Conservation (phyloP, 2,797 vertebrate genomes). For the Oryzias dopingdopingensis region DNA sequence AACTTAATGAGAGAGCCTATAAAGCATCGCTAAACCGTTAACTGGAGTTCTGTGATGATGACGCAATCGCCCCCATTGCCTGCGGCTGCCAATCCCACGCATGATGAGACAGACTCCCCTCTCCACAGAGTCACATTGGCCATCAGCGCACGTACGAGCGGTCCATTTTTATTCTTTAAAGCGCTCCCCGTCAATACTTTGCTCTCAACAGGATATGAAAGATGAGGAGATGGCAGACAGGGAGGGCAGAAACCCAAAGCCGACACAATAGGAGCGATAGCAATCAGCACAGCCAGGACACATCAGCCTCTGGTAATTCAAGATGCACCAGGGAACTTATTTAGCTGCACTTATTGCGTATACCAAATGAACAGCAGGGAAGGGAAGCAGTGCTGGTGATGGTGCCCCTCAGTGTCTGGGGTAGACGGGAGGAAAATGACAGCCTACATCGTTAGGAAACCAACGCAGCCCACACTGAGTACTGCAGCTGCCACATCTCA, state of each 20-base stretch:
- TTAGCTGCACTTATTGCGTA: conserved; percentile 28
- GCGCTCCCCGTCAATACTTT: conserved; percentile 17
- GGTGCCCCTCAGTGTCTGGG: conserved; percentile 1
- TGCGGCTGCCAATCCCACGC: conserved; percentile 1
- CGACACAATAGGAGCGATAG: conserved; percentile 57
- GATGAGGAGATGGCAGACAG: conserved; percentile 64
- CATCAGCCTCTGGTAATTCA: conserved; percentile 24
- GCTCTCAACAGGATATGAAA: conserved; percentile 74
- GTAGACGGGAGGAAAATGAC: conserved; percentile 4
- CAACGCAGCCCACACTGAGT: neutral
- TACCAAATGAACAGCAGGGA: conserved; percentile 23
- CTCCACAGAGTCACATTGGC: conserved; percentile 39
- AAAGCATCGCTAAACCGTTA: neutral
- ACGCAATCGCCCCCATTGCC: conserved; percentile 2
- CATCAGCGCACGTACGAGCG: conserved; percentile 47
- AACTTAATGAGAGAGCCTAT: neutral
- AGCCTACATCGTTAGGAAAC: conserved; percentile 13
- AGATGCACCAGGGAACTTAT: conserved; percentile 40
- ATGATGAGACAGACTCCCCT: conserved; percentile 8
- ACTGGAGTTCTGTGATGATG: conserved; percentile 11
- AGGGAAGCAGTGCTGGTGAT: neutral
- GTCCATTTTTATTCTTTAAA: conserved; percentile 30
- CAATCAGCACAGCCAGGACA: conserved; percentile 38
- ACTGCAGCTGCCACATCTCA: too few relatives aligned
- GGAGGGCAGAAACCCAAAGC: conserved; percentile 35